Percentiles rank a stretch among this genome's conserved stretches.
phyloP scores from a whole-genome alignment of 1,140 invertebrate genomes.

The Carcinoscorpius rotundicauda region DNA sequence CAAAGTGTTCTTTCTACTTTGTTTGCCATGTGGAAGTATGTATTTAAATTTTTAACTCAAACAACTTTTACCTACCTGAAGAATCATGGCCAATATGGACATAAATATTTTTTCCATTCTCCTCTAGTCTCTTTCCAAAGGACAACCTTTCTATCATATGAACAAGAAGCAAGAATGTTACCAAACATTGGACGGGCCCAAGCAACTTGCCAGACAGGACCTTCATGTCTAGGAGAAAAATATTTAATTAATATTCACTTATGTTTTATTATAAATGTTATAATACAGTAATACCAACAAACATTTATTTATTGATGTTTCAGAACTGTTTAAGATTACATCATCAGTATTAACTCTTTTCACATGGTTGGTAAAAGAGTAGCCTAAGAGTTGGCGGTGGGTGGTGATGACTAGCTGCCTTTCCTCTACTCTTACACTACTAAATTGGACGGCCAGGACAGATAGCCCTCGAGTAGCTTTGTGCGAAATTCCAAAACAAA shows the following conservation, averaged over 20 bases:
- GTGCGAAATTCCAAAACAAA: too few relatives aligned
- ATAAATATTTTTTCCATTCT: conserved; percentile 87
- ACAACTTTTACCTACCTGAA: conserved; percentile 41
- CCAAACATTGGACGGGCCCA: conserved; percentile 98
- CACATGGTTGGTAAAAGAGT: too few relatives aligned
- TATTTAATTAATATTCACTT: background rate
- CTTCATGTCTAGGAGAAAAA: conserved; percentile 56
- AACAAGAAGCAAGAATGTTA: conserved; percentile 86
- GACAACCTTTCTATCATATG: conserved; percentile 86
- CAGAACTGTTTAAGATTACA: too few relatives aligned
- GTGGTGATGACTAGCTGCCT: too few relatives aligned
- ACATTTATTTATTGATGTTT: background rate
- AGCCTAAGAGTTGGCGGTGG: too few relatives aligned
- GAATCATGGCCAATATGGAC: conserved; percentile 92
- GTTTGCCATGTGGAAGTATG: too few relatives aligned
- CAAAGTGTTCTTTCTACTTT: too few relatives aligned
- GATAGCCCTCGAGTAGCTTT: too few relatives aligned
- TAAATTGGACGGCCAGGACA: too few relatives aligned
- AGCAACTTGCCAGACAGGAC: conserved; percentile 94
- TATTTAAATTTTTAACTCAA: too few relatives aligned
- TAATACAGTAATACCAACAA: conserved; percentile 4
- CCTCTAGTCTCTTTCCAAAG: conserved; percentile 78
- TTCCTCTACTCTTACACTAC: too few relatives aligned
- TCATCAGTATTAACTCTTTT: too few relatives aligned
- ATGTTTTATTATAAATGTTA: background rate